phyloP scores from a whole-genome alignment of 2,113 vertebrate species.

The Trachemys scripta region DNA sequence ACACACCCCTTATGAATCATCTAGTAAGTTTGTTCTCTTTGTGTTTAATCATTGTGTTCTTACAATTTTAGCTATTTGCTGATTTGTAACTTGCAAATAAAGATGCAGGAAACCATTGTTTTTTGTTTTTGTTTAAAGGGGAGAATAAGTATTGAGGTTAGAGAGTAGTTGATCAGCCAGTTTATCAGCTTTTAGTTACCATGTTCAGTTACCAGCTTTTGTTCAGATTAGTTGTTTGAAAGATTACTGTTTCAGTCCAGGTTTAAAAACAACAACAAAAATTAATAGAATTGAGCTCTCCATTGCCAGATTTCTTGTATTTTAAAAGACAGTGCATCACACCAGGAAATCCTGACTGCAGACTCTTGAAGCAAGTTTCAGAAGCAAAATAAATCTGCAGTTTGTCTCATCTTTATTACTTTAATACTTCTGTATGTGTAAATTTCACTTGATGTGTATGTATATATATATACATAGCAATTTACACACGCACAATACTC shows the following conservation, averaged over 20 bases:
- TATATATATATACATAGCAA: rapidly evolving
- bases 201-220: no score
- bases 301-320: neutral
- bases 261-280: no score
- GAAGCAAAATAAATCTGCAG: neutral
- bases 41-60: neutral
- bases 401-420: neutral
- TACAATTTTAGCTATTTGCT: neutral
- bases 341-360: neutral
- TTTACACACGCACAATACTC: neutral
- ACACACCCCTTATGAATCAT: conserved; percentile 93
- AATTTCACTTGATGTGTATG: neutral
- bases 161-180: neutral
- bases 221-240: no score
- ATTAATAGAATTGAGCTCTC: neutral
- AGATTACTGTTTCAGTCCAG: no score
- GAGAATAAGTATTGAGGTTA: neutral
- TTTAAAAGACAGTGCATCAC: neutral
- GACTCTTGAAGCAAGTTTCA: neutral
- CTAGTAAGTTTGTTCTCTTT: conserved; percentile 83
- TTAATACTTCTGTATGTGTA: neutral
- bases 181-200: neutral
- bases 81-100: neutral
- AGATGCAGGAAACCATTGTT: neutral
- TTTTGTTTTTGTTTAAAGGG: neutral